A percentile compares a stretch with the other conserved stretches of the same genome.
Evolutionary conservation across 2,888 invertebrate species (phyloP).

Genomic region (Parelbella ahira): DNA sequence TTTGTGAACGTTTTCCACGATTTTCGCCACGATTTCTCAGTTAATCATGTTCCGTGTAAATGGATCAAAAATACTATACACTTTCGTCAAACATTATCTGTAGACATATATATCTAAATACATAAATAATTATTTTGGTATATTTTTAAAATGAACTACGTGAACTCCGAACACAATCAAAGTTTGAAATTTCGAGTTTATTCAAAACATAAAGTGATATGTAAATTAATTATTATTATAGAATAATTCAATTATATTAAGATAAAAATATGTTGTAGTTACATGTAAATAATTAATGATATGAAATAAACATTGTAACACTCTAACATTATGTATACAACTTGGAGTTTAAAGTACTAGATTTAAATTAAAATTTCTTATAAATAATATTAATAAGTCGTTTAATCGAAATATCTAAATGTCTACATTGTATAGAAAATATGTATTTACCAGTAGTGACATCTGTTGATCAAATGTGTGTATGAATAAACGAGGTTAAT

Average conservation of each 20-base stretch:
- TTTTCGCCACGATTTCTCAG: no score
- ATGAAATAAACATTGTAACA: not conserved
- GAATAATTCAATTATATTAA: not conserved
- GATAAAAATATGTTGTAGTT: no score
- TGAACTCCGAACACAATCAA: constrained; percentile 25
- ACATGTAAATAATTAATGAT: not conserved
- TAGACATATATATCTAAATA: not conserved
- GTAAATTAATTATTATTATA: not conserved
- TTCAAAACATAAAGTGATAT: constrained; percentile 11
- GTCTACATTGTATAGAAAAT: not conserved
- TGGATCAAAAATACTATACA: no score
- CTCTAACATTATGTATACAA: not conserved
- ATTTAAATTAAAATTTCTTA: not conserved
- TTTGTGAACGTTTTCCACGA: no score
- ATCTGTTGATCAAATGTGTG: constrained; percentile 9
- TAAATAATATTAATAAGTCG: no score
- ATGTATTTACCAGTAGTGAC: not conserved
- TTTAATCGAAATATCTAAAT: constrained; percentile 1
- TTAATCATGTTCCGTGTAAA: no score
- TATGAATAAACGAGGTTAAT: constrained; percentile 8
- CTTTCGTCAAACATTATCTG: not conserved
- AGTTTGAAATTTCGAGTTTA: constrained; percentile 48
- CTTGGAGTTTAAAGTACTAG: not conserved
- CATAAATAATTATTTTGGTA: not conserved
- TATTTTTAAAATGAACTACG: no score